Evolutionary conservation across 2,888 invertebrate species (phyloP), one percentile per base, ranked within the genome.

Genomic region (Epistrophe eligans): DNA sequence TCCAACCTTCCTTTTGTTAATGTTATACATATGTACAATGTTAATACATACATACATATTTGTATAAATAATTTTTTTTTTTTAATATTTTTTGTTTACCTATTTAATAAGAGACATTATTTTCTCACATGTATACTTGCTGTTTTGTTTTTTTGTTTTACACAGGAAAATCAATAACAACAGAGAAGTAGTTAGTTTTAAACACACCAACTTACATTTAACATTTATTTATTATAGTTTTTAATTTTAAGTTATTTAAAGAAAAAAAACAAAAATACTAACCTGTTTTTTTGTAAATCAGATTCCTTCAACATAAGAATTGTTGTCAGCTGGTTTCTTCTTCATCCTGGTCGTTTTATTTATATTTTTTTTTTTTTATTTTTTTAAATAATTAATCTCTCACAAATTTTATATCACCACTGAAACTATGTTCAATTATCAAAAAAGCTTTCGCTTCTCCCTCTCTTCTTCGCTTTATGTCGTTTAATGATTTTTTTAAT

Each of bases 321-420:
- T 55, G 70, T 55, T 70, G 40, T 55, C 52, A 55, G 38, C 55
- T 43, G 40, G 38, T 70, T 50, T 52, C 40, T 40, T 52, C 50
- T 52, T 9, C 24, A n/a, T 70, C 50, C 38, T 28, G 10, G 28
- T 50, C 17, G 11, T 48, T 8, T 35, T n/a, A n/a, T n/a, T n/a
- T n/a, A n/a, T n/a, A n/a, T 35, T 11, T 28, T 35, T 32, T 32
- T 13, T 7, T 66, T 35, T 66, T 35, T n/a, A 17, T 35, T 35
- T 40, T 70, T 70, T 50, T 67, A 38, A 19, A 70, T 70, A 70
- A 70, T 70, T 70, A 70, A 70, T 70, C 70, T 70, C 70, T 70
- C 70, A 70, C 55, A 55, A 55, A 55, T 66, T 66, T 55, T 73
- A 73, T 81, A 85, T 85, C 84, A 77, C 84, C 81, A 77, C 81